Evolutionary conservation across 1,140 invertebrate genomes (phyloP).

Genomic region (Scaptodrosophila lebanonensis): DNA sequence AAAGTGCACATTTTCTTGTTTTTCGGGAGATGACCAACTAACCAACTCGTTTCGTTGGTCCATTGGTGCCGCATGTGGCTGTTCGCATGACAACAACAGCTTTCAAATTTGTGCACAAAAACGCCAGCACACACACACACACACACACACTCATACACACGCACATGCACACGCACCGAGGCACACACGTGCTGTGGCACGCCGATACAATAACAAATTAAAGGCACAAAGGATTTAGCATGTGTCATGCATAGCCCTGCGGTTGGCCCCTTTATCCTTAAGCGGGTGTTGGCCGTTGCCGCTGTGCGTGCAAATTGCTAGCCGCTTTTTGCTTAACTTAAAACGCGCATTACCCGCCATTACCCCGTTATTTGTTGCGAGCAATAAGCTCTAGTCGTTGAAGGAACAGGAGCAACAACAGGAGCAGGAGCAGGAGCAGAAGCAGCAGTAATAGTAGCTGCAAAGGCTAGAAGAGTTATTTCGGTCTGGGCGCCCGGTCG

Average conservation of each 20-base stretch:
- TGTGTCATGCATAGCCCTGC: conserved; percentile 60
- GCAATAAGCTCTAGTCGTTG: conserved; percentile 30
- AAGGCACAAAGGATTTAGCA: conserved; percentile 68
- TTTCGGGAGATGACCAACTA: conserved; percentile 21
- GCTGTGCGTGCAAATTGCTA: conserved; percentile 62
- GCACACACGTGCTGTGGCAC: conserved; percentile 37
- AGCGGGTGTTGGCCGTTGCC: conserved; percentile 32
- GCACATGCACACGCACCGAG: background rate
- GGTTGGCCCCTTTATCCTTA: conserved; percentile 11
- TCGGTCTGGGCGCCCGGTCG: conserved; percentile 8
- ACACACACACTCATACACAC: conserved; percentile 2
- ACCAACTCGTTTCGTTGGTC: conserved; percentile 2
- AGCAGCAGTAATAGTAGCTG: too few species aligned
- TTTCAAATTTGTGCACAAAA: conserved; percentile 45
- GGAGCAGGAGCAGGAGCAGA: too few species aligned
- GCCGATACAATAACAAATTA: conserved; percentile 73
- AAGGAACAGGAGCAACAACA: too few species aligned
- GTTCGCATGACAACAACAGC: conserved; percentile 63
- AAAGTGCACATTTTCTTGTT: conserved; percentile 69
- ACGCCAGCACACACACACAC: conserved; percentile 8
- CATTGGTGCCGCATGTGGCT: conserved; percentile 48
- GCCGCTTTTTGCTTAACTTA: conserved; percentile 39
- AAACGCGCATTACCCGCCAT: conserved; percentile 65
- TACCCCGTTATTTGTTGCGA: conserved; percentile 55
- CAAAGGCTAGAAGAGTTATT: too few species aligned